A percentile compares a stretch with the other conserved stretches of the same genome.
Evolutionary conservation across 1,140 invertebrate genomes (phyloP).

Genomic region (Monomorium pharaonis): DNA sequence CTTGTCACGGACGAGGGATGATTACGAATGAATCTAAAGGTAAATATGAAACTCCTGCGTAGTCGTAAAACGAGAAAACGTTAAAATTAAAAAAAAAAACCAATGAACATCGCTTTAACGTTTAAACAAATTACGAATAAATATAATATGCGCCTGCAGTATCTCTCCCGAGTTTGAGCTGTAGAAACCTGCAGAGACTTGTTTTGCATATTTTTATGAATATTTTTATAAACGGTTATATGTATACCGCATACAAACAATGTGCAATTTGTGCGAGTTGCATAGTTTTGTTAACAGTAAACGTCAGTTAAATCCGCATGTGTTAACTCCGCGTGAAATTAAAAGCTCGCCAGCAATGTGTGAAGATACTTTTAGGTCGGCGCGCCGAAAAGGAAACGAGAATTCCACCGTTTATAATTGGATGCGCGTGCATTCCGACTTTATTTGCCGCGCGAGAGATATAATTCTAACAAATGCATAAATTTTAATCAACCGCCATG

Average conservation of each 20-base stretch:
- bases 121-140: neutral
- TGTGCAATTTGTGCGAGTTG: slow-evolving; percentile 23
- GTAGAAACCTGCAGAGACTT: neutral
- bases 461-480: slow-evolving; percentile 57
- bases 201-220: neutral
- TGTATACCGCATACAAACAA: slow-evolving; percentile 18
- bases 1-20: neutral
- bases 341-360: slow-evolving; percentile 52
- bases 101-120: neutral
- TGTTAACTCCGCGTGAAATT: slow-evolving; percentile 46
- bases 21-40: slow-evolving; percentile 2
- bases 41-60: neutral
- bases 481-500: slow-evolving; percentile 50
- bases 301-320: slow-evolving; percentile 35
- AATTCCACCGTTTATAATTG: slow-evolving; percentile 55
- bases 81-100: neutral
- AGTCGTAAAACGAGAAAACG: neutral
- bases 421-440: slow-evolving; percentile 44
- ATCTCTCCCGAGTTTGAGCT: neutral
- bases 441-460: slow-evolving; percentile 45
- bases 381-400: slow-evolving; percentile 54
- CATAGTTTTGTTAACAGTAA: slow-evolving; percentile 48
- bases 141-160: neutral
- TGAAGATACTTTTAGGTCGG: slow-evolving; percentile 49
- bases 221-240: slow-evolving; percentile 19